Evolutionary conservation across 2,113 vertebrate genomes (phyloP), one percentile per base, ranked within the genome.

Genomic region (Mesoclemmys tuberculata): DNA sequence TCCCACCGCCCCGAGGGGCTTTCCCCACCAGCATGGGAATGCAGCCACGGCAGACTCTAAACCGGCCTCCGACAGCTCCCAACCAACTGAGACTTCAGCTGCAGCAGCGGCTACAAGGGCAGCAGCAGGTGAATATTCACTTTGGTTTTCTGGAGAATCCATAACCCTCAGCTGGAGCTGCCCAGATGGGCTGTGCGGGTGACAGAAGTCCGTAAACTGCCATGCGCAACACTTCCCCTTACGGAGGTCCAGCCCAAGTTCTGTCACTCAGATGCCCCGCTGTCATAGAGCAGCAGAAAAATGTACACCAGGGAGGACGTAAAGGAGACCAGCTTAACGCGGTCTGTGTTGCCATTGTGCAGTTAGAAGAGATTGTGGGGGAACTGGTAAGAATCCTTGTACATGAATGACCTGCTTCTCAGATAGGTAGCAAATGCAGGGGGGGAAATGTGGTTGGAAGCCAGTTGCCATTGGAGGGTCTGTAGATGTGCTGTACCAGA

Each of bases 41-140:
- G 92, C 98, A 98, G 14, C 97, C 98, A 55, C 97, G 99, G 49
- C 99, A 98, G 0, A 96, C 97, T 1, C 91, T 99, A 85, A 97
- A 41, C 92, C 97, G 99, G 61, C 97, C 99, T 11, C 98, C 98
- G 3, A 98, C 98, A 6, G 96, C 98, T 8, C 98, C 98, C 94
- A 96, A 98, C 85, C 99, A 99, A 75, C 98, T 99, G 58, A 98
- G 99, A 35, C 98, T 99, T 82, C 99, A 99, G 96, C 98, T 99
- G 71, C 99, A 99, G 91, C 99, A 99, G 96, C 98, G 99, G 22
- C 96, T 99, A 41, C 99, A 99, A 94, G 99, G 99, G 3, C 99
- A 99, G 3, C 99, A 99, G 97, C 99, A 99, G 98, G 99, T 99
- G 96, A 97, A 95, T 85, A 12, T 27, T 68, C 24, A 5, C 8